Evolutionary conservation across 2,888 invertebrate species (phyloP).

Genomic region (Limnephilus marmoratus): DNA sequence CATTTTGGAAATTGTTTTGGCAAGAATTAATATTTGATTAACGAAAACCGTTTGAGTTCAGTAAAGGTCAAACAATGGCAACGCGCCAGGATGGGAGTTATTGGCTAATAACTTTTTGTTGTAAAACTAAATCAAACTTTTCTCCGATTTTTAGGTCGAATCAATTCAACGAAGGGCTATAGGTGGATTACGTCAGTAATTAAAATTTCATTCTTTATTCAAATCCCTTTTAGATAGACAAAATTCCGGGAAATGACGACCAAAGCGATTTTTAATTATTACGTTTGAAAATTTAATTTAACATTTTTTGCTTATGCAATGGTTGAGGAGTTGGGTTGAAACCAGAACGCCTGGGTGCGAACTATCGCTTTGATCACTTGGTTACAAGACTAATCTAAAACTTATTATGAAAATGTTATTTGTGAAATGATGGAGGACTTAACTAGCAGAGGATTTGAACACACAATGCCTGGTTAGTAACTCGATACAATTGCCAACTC

Average conservation of each 20-base stretch:
- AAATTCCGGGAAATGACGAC: background rate
- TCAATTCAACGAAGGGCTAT: background rate
- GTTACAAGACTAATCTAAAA: too few relatives aligned
- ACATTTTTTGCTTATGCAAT: background rate
- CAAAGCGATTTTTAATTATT: background rate
- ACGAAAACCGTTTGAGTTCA: slow-evolving; percentile 28
- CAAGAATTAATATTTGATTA: slow-evolving; percentile 50
- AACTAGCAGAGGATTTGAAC: too few relatives aligned
- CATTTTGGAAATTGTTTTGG: background rate
- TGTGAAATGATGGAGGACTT: too few relatives aligned
- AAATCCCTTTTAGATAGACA: background rate
- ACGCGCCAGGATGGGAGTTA: background rate
- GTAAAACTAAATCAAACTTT: slow-evolving; percentile 6
- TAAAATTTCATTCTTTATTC: background rate
- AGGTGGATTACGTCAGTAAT: background rate
- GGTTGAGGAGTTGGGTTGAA: background rate
- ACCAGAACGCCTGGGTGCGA: too few relatives aligned
- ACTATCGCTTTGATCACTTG: too few relatives aligned
- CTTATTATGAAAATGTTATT: too few relatives aligned
- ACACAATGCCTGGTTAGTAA: too few relatives aligned
- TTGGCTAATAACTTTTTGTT: slow-evolving; percentile 21
- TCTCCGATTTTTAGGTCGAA: background rate
- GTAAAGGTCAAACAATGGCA: slow-evolving; percentile 17
- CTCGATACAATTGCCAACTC: too few relatives aligned
- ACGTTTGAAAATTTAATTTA: too few relatives aligned